Base-by-base conservation (phyloP, 2,888 invertebrate species). In the Microchrysa polita region DNA sequence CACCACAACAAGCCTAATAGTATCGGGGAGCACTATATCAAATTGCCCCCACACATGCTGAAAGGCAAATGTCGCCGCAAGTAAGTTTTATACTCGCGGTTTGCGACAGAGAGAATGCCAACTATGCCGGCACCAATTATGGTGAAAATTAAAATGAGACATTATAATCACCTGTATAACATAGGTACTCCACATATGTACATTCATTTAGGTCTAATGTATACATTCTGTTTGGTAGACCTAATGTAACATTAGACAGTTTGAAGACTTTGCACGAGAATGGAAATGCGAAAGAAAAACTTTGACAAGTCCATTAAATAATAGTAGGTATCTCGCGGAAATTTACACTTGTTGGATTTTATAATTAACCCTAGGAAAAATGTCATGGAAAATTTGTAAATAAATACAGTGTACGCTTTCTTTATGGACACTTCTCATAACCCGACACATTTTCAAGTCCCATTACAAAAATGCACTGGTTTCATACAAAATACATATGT, bases 111-210 rank as follows among this genome's bases (percentile, higher is more conserved):
- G 48, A 48, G 48, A 48, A 48, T 48, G 48, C 48, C 12, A 48
- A 48, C 48, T 48, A 48, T 48, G 48, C 48, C 48, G 48, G 14
- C 48, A n/a, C 48, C 48, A n/a, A 48, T 48, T 48, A 48, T n/a
- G 16, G 16, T 12, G 12, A 48, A 48, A 48, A 48, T 48, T 48
- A 48, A 48, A 48, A 12, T 48, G 48, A 48, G 48, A 48, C 48
- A 12, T 48, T 48, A 48, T n/a, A 48, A n/a, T 48, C 48, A 48
- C 48, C 48, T 48, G 48, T 48, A n/a, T 48, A 34, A 48, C 48
- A 48, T 48, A 5, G 48, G 48, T 48, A n/a, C 12, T 2, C 16
- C 10, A n/a, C n/a, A n/a, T n/a, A n/a, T n/a, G n/a, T n/a, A n/a
- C n/a, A n/a, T n/a, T n/a, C n/a, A n/a, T n/a, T n/a, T n/a, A n/a